A percentile compares a stretch with the other conserved stretches of the same genome.
phyloP scores from a whole-genome alignment of 2,797 vertebrate species.

The Percopsis omiscomaycus region DNA sequence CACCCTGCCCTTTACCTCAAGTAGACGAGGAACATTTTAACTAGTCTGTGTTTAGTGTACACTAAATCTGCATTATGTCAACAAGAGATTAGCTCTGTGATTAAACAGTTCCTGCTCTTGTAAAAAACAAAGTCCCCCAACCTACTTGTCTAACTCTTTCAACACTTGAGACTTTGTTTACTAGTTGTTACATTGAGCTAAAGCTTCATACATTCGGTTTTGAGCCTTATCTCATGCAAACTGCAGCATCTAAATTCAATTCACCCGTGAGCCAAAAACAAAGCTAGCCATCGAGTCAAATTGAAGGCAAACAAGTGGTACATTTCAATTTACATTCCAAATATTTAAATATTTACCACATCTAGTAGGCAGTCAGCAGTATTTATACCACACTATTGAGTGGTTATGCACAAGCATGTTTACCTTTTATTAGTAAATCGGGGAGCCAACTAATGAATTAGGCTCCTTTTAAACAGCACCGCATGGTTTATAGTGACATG shows the following conservation, averaged over 20 bases:
- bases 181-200: conserved; percentile 40
- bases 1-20: too few species aligned
- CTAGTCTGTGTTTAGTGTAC: background rate
- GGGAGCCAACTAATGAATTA: conserved; percentile 9
- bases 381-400: conserved; percentile 19
- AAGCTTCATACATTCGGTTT: conserved; percentile 13
- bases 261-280: background rate
- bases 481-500: background rate
- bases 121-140: background rate
- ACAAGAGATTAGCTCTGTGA: too few species aligned
- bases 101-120: background rate
- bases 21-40: background rate
- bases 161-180: conserved; percentile 47
- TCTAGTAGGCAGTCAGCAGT: background rate
- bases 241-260: conserved; percentile 6
- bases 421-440: conserved; percentile 12
- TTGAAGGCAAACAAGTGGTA: conserved; percentile 13
- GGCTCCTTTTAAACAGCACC: background rate
- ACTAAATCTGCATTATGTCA: background rate
- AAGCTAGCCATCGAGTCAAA: background rate
- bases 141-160: background rate
- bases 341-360: conserved; percentile 26
- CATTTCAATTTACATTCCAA: conserved; percentile 30
- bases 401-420: conserved; percentile 20
- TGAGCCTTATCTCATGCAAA: conserved; percentile 20